Base-by-base conservation (phyloP, 2,113 vertebrate species). In the Brachyhypopomus gauderio region DNA sequence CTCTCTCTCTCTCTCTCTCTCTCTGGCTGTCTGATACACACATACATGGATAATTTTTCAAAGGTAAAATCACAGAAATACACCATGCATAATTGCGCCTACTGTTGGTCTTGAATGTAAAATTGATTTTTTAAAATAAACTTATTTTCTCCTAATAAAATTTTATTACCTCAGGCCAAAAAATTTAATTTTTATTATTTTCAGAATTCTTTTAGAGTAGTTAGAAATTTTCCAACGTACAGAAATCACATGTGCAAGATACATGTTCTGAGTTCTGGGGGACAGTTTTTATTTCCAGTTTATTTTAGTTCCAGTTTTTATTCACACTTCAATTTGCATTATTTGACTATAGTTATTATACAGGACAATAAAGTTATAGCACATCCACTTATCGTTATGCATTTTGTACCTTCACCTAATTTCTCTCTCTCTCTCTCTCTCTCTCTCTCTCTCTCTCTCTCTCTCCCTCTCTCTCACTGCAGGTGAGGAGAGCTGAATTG, bases 401-500 rank as follows among this genome's bases (percentile, higher is more conserved):
- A 36, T 72, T 79, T 17, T 23, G 12, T 25, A 56, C 58, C 64
- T 58, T 41, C 16, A 52, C 45, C 45, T 14, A 45, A 52, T 52
- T 60, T 22, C 45, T 52, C 56, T 72, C 71, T 59, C 60, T 74
- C 58, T 58, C 67, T 78, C 45, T 11, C 58, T 72, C 84, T 36
- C 74, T 75, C 69, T 78, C 62, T 38, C 66, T 74, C 75, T 66
- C 85, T 78, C 79, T 84, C 86, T 79, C 79, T 63, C 58, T 56
- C 81, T 67, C 77, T 84, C 83, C 70, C 83, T 67, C 85, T 91
- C 93, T 90, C 85, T 91, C 96, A 90, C 95, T 93, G 96, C 96
- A 98, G 97, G 97, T 98, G 95, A 98, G 93, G 93, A 58, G 76
- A 95, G 97, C 97, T 98, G 97, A 98, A 95, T 95, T 97, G 97